Percentiles rank a stretch among this genome's conserved stretches.
These are phyloP conservation scores for Limnephilus lunatus DNA, from an alignment of 2,888 invertebrate species.

Conservation along the genomic window DNA sequence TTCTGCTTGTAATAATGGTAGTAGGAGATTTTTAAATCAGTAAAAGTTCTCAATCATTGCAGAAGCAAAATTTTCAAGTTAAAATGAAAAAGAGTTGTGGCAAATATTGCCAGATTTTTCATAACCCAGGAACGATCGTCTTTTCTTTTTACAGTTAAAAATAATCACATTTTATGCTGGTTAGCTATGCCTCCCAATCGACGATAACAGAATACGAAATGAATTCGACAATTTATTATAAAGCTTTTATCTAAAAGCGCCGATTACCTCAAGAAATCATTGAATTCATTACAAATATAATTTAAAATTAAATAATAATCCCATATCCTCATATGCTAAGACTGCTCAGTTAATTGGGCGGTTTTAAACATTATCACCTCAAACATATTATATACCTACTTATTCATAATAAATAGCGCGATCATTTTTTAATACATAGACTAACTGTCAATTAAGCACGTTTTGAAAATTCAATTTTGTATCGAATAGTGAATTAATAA, in stretches of 20 bases:
- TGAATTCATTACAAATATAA: neutral
- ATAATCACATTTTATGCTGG: too few species aligned
- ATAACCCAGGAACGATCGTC: too few species aligned
- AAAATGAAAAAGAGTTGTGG: too few species aligned
- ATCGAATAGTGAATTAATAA: neutral
- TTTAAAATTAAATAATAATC: neutral
- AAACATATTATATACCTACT: neutral
- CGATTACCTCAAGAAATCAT: neutral
- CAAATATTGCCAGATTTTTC: too few species aligned
- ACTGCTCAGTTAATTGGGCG: neutral
- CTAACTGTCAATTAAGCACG: neutral
- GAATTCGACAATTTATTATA: neutral
- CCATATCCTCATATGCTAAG: neutral
- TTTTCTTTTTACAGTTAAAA: too few species aligned
- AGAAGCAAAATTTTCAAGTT: too few species aligned
- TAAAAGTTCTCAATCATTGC: too few species aligned
- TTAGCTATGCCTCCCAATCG: too few species aligned
- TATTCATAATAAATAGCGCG: neutral
- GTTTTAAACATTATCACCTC: neutral
- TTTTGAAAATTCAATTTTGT: neutral
- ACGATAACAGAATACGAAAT: too few species aligned
- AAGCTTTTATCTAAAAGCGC: neutral
- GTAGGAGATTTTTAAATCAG: too few species aligned
- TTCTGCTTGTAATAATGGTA: too few species aligned
- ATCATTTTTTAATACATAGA: slow-evolving; percentile 2